Percentiles rank a stretch among this genome's conserved stretches.
phyloP scores from a whole-genome alignment of 1,140 invertebrate genomes.

The Telenomus remus region DNA sequence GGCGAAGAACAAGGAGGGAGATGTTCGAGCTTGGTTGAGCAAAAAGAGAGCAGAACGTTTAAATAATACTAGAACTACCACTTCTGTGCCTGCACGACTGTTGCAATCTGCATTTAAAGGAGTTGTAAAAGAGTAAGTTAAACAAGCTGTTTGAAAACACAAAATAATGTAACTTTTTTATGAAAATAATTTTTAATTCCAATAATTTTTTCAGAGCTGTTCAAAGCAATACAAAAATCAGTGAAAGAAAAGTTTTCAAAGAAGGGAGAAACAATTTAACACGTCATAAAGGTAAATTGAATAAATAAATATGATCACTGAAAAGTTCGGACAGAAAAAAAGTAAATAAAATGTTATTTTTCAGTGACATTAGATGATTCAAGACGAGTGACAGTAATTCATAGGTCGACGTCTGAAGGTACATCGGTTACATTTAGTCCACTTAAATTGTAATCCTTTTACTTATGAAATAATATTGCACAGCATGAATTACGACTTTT shows the following conservation, averaged over 20 bases:
- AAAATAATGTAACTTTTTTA: too few species aligned
- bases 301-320: neutral
- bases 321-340: neutral
- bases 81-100: slow-evolving; percentile 67
- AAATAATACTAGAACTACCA: slow-evolving; percentile 54
- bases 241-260: slow-evolving; percentile 35
- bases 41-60: slow-evolving; percentile 69
- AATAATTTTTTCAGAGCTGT: slow-evolving; percentile 23
- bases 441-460: slow-evolving; percentile 2
- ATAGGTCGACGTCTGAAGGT: slow-evolving; percentile 67
- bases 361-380: slow-evolving; percentile 66
- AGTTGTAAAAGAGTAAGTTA: slow-evolving; percentile 72
- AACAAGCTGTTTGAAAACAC: neutral
- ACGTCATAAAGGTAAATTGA: slow-evolving; percentile 29
- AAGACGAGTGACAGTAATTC: slow-evolving; percentile 68
- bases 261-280: slow-evolving; percentile 27
- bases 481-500: too few species aligned
- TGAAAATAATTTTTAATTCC: neutral
- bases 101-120: slow-evolving; percentile 73
- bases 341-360: slow-evolving; percentile 38
- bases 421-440: slow-evolving; percentile 17
- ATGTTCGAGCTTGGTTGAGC: slow-evolving; percentile 66
- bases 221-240: slow-evolving; percentile 28
- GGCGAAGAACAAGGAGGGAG: slow-evolving; percentile 64
- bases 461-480: neutral